A percentile compares a stretch with the other conserved stretches of the same genome.
Evolutionary conservation across 2,113 vertebrate species (phyloP).

Genomic region (Podarcis muralis): DNA sequence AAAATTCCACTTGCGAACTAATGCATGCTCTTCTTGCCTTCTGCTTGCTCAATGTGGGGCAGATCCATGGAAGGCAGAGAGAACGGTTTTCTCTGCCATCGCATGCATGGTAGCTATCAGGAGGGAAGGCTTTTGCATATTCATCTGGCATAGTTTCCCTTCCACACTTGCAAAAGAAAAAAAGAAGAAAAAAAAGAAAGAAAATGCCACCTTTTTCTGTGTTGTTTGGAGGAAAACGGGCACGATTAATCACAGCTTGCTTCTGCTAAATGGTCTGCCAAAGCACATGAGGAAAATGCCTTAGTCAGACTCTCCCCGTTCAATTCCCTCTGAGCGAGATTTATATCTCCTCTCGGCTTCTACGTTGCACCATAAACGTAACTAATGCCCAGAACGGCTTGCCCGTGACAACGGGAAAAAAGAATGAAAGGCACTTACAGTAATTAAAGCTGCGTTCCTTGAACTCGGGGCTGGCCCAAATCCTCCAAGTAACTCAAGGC

Average conservation of each 20-base stretch:
- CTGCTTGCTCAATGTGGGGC: slow-evolving; percentile 30
- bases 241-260: slow-evolving; percentile 31
- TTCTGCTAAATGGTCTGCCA: slow-evolving; percentile 39
- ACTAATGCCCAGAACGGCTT: background rate
- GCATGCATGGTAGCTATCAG: slow-evolving; percentile 18
- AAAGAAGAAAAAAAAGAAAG: too few relatives aligned
- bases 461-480: slow-evolving; percentile 26
- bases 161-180: background rate
- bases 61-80: background rate
- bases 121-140: slow-evolving; percentile 22
- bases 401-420: background rate
- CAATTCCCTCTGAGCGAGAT: slow-evolving; percentile 38
- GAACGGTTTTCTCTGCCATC: slow-evolving; percentile 15
- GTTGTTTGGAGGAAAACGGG: background rate
- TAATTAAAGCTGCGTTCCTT: slow-evolving; percentile 49
- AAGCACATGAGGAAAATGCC: slow-evolving; percentile 5
- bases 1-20: background rate
- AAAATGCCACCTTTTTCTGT: background rate
- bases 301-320: background rate
- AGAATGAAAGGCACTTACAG: slow-evolving; percentile 29
- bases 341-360: slow-evolving; percentile 21
- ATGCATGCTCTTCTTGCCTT: background rate
- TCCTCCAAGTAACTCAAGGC: slow-evolving; percentile 14
- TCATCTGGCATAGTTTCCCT: slow-evolving; percentile 18
- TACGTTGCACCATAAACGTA: slow-evolving; percentile 1